Base-by-base conservation (phyloP, 1,140 invertebrate species). In the Leptestheria dahalacensis region DNA sequence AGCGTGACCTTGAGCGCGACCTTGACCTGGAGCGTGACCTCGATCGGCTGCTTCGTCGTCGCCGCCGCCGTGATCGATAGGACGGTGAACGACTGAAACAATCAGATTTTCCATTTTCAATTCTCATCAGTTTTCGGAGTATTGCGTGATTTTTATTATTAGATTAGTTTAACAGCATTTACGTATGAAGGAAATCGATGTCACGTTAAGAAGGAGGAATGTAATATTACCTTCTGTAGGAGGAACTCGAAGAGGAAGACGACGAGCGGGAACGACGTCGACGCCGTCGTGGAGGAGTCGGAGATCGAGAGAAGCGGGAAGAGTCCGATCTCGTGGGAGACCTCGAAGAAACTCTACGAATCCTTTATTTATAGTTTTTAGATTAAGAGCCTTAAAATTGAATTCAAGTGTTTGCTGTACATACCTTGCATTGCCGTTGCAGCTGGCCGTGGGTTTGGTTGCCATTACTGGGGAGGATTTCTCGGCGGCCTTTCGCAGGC, bases 261-360 rank as follows among this genome's bases (percentile, higher is more conserved):
- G 53, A 24, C 21, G 53, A 56, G 2, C 11, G 15, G 15, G 50
- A 52, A 20, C 49, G 28, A 23, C 57, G 57, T 18, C 26, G 24
- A 28, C 58, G 47, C 1, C 21, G 26, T 20, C 23, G 9, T 10
- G 51, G 26, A 15, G 47, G 29, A 10, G 48, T 33, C 24, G 58
- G 52, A 23, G 23, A 26, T 41, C 33, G 33, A 41, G 33, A 41
- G 15, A 15, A 41, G 6, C 33, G 6, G 15, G 33, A 6, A 20
- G 51, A 52, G 24, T 46, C 29, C 11, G 58, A 60, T 11, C 58
- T 21, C 15, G 58, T 60, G 3, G 58, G 58, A 20, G 58, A 60
- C 10, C 58, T 48, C 23, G 49, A 53, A 0, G 58, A 60, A 9
- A 20, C 23, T 4, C 47, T 50, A 26, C 58, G 47, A 10, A 15